phyloP scores from a whole-genome alignment of 2,797 vertebrate species.

The Molossus alvarezi region DNA sequence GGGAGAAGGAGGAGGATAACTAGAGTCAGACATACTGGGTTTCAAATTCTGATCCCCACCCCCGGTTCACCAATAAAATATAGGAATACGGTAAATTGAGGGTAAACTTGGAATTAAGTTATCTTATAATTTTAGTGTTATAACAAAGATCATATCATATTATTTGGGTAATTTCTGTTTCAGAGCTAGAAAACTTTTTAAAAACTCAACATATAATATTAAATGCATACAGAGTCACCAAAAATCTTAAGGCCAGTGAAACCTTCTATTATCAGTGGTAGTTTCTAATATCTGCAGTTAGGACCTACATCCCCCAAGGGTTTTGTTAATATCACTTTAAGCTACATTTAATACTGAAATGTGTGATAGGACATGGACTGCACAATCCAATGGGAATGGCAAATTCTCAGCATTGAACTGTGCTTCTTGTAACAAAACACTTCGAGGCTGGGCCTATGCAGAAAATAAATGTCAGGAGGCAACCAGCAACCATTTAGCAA shows the following conservation, averaged over 20 bases:
- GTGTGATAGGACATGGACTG: not conserved
- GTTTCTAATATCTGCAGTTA: not conserved
- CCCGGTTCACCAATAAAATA: not conserved
- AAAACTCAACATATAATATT: not conserved
- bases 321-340: not conserved
- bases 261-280: not conserved
- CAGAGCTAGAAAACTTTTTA: not conserved
- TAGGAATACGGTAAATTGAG: not conserved
- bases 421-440: not conserved
- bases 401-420: not conserved
- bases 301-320: not conserved
- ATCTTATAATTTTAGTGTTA: not conserved
- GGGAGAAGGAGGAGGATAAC: not conserved
- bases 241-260: not conserved
- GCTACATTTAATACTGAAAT: not conserved
- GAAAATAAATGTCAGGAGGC: not conserved
- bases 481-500: not conserved
- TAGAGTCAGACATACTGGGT: not conserved
- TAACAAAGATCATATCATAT: not conserved
- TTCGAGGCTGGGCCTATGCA: not conserved
- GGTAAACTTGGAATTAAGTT: not conserved
- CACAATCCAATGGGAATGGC: not conserved
- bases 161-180: not conserved
- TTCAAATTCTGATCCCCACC: not conserved
- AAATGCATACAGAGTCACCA: not conserved